phyloP scores from a whole-genome alignment of 1,140 invertebrate genomes.

The Microplitis mediator region DNA sequence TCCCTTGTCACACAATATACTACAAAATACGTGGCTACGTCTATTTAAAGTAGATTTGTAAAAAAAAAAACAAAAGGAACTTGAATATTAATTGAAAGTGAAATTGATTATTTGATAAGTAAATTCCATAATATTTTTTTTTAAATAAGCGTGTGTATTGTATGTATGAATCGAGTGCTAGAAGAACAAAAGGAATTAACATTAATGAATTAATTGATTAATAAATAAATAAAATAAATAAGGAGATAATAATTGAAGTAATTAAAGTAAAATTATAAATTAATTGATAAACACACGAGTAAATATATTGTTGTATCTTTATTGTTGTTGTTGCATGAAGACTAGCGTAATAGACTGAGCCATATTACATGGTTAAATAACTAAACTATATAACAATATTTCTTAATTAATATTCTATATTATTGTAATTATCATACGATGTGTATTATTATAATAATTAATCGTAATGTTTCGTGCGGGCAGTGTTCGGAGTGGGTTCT shows the following conservation, averaged over 20 bases:
- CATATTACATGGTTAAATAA: conserved; percentile 54
- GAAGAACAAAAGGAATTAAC: conserved; percentile 28
- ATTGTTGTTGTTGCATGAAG: conserved; percentile 59
- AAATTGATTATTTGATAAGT: conserved; percentile 48
- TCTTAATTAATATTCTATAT: conserved; percentile 54
- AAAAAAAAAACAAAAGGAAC: conserved; percentile 33
- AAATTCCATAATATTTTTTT: conserved; percentile 33
- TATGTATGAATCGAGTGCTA: conserved; percentile 7
- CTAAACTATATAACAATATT: conserved; percentile 57
- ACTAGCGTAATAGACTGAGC: conserved; percentile 60
- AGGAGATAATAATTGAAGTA: conserved; percentile 19
- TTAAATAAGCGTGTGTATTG: conserved; percentile 10
- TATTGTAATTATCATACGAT: conserved; percentile 55
- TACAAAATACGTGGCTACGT: background rate
- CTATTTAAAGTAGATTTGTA: background rate
- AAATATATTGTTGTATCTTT: conserved; percentile 60
- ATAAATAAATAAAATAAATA: conserved; percentile 24
- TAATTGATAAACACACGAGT: conserved; percentile 44
- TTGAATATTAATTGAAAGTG: conserved; percentile 32
- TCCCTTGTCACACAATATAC: no score
- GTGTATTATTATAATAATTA: conserved; percentile 56
- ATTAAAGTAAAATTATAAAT: conserved; percentile 33
- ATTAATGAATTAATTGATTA: conserved; percentile 20
- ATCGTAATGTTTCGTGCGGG: conserved; percentile 53
- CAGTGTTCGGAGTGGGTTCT: conserved; percentile 48